Conservation (phyloP, 2,888 invertebrate genomes). For the Lymantria monacha region DNA sequence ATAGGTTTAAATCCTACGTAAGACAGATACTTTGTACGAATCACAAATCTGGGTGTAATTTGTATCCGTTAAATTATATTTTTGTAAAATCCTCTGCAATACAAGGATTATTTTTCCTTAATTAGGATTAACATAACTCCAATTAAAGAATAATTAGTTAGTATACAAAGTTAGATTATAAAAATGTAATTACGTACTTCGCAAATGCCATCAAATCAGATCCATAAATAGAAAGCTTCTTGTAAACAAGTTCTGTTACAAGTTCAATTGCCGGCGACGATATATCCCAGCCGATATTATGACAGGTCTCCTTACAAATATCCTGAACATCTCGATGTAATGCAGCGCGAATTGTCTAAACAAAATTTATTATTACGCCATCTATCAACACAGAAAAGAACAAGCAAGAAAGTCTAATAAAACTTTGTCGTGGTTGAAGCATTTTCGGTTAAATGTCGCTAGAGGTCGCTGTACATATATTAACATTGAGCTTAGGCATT, state of each 20-base stretch:
- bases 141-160: background rate
- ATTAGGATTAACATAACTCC: background rate
- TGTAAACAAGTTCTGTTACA: constrained; percentile 82
- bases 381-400: constrained; percentile 22
- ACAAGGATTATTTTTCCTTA: too few species aligned
- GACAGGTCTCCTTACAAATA: constrained; percentile 80
- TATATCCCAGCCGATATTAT: constrained; percentile 73
- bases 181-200: constrained; percentile 64
- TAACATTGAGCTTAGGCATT: background rate
- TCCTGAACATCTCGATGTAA: constrained; percentile 79
- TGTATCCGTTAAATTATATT: too few species aligned
- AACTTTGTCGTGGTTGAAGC: background rate
- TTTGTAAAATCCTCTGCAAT: too few species aligned
- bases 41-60: too few species aligned
- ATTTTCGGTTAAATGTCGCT: background rate
- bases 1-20: too few species aligned
- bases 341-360: constrained; percentile 82
- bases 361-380: constrained; percentile 25
- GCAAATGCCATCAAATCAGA: constrained; percentile 85
- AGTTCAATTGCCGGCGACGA: constrained; percentile 81
- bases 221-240: constrained; percentile 79
- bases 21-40: too few species aligned
- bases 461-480: background rate
- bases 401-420: background rate
- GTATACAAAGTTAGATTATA: background rate